Evolutionary conservation across 2,113 vertebrate species (phyloP).

Genomic region (Dissostichus mawsoni): DNA sequence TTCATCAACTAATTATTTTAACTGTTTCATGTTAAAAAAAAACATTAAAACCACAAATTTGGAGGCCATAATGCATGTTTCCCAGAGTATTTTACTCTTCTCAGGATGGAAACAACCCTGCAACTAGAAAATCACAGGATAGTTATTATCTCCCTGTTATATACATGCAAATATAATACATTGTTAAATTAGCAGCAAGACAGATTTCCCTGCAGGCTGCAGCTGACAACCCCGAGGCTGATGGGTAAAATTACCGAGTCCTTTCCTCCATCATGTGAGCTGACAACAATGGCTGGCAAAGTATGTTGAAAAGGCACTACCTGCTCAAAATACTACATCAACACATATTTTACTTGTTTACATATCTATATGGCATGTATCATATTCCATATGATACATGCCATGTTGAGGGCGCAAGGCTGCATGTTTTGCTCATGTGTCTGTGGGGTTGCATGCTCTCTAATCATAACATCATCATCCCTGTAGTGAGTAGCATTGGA

Average conservation of each 20-base stretch:
- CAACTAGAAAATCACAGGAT: background rate
- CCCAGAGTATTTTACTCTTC: background rate
- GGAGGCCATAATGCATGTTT: too few relatives aligned
- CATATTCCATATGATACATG: background rate
- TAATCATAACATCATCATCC: conserved; percentile 25
- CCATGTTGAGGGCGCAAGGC: background rate
- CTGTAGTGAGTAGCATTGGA: conserved; percentile 39
- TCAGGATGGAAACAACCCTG: background rate
- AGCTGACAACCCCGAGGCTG: conserved; percentile 4
- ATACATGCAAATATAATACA: background rate
- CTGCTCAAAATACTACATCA: background rate
- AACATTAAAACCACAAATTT: too few relatives aligned
- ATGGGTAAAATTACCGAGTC: background rate
- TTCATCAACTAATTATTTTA: too few relatives aligned
- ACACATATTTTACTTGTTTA: background rate
- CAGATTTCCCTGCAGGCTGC: background rate
- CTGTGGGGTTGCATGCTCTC: conserved; percentile 2
- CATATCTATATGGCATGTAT: background rate
- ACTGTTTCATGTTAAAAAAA: too few relatives aligned
- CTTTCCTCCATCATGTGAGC: conserved; percentile 8
- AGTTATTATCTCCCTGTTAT: background rate
- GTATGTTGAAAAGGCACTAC: background rate
- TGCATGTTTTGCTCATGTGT: conserved; percentile 31
- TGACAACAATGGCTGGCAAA: background rate
- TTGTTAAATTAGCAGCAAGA: background rate